phyloP scores from a whole-genome alignment of 2,113 vertebrate species.

The Lamprologus callipterus region DNA sequence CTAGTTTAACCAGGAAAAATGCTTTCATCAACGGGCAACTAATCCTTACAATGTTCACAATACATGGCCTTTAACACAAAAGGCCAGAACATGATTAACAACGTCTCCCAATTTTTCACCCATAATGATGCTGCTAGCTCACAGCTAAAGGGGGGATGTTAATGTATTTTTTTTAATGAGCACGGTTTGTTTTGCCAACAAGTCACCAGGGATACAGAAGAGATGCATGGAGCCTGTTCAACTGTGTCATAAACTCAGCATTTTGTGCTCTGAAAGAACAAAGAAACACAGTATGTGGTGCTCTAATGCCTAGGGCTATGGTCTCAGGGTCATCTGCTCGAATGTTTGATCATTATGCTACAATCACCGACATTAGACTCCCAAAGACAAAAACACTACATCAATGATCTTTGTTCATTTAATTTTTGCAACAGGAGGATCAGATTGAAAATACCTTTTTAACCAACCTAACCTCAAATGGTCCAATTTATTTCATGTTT shows the following conservation, averaged over 20 bases:
- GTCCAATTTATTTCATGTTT: background rate
- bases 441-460: background rate
- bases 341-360: background rate
- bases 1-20: background rate
- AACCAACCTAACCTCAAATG: background rate
- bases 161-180: background rate
- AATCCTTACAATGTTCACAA: background rate
- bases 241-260: background rate
- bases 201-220: background rate
- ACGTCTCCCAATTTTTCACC: background rate
- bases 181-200: background rate
- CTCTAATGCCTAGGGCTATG: background rate
- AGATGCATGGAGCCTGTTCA: background rate
- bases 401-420: background rate
- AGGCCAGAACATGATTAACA: background rate
- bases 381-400: background rate
- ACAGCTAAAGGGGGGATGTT: background rate
- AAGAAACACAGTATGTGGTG: background rate
- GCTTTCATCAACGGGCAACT: background rate
- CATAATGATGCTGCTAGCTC: background rate
- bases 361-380: background rate
- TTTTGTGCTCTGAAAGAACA: background rate
- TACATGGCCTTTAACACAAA: slow-evolving; percentile 2
- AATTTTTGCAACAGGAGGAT: background rate
- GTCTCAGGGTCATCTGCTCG: background rate